Evolutionary conservation across 2,888 invertebrate species (phyloP).

Genomic region (Tenthredo scrophulariae): DNA sequence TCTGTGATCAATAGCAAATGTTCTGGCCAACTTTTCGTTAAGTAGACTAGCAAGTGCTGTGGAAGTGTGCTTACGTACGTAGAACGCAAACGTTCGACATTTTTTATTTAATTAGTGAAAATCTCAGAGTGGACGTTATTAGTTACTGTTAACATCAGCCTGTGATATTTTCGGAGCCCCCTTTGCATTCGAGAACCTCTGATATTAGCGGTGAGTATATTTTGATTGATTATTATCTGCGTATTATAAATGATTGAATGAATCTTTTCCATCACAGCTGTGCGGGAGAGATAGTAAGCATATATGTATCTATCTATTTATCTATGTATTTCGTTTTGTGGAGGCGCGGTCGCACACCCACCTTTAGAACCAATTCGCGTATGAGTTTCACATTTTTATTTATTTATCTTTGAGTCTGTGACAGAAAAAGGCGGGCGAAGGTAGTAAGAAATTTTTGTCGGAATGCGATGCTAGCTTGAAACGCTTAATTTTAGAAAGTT

Average conservation of each 20-base stretch:
- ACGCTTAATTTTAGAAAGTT: slow-evolving; percentile 14
- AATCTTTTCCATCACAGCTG: slow-evolving; percentile 25
- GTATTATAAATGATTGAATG: not conserved
- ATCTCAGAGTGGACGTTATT: not conserved
- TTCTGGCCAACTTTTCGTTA: not conserved
- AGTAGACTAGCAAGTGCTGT: slow-evolving; percentile 15
- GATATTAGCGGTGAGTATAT: not conserved
- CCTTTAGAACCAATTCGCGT: slow-evolving; percentile 26
- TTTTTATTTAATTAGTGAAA: not conserved
- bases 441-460: not conserved
- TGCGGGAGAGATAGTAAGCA: not conserved
- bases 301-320: not conserved
- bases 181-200: not conserved
- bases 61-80: not conserved
- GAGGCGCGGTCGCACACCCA: slow-evolving; percentile 48
- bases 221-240: slow-evolving; percentile 13
- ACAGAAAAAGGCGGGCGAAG: not conserved
- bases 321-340: slow-evolving; percentile 6
- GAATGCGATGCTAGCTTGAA: not conserved
- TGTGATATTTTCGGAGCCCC: not conserved
- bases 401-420: not conserved
- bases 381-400: not conserved
- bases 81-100: not conserved
- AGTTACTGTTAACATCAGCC: not conserved
- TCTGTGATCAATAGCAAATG: not conserved